Evolutionary conservation across 2,113 vertebrate genomes (phyloP).

Genomic region (Ophiodon elongatus): DNA sequence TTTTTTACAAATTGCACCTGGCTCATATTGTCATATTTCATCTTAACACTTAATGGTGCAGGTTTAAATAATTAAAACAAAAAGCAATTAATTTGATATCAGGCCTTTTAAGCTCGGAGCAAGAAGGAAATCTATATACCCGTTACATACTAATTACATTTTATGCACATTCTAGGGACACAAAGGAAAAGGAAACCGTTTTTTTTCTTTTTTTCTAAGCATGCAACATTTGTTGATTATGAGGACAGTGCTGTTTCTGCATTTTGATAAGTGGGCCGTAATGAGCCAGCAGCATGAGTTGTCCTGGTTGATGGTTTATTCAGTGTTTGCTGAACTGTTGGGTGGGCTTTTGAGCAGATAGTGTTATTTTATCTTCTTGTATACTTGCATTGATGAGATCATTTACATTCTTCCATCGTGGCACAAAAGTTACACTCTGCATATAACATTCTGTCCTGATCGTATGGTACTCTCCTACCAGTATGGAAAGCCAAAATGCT

Average conservation of each 20-base stretch:
- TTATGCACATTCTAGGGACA: not conserved
- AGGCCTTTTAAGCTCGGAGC: not conserved
- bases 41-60: not conserved
- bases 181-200: not conserved
- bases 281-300: conserved; percentile 46
- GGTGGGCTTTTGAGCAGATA: conserved; percentile 14
- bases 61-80: not conserved
- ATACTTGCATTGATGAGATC: not conserved
- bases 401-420: conserved; percentile 22
- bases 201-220: not conserved
- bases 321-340: conserved; percentile 51
- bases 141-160: not conserved
- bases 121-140: not conserved
- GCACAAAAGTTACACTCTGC: not conserved
- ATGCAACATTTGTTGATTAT: not conserved
- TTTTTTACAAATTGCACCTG: not conserved
- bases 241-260: conserved; percentile 5
- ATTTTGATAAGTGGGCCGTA: conserved; percentile 32
- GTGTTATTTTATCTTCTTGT: conserved; percentile 31
- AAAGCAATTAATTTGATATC: no score
- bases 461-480: not conserved
- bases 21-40: not conserved
- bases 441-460: not conserved
- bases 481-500: not conserved
- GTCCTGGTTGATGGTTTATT: conserved; percentile 49